These are phyloP conservation scores for Conopomorpha cramerella DNA, from an alignment of 1,140 invertebrate species.

Conservation along the genomic window DNA sequence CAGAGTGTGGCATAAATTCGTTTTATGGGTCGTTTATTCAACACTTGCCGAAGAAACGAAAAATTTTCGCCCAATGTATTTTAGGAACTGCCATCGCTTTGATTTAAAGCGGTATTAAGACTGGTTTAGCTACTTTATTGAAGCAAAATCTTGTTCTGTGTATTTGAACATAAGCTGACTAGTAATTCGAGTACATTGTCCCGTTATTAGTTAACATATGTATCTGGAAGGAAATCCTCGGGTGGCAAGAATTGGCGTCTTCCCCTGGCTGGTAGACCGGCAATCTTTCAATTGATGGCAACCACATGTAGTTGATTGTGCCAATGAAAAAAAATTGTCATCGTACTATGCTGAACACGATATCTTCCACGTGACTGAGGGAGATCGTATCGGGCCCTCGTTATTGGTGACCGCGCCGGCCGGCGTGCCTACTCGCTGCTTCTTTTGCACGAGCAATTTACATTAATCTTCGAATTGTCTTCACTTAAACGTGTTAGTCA, in stretches of 20 bases:
- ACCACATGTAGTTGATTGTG: conserved; percentile 40
- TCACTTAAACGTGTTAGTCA: too few species aligned
- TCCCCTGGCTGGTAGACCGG: conserved; percentile 34
- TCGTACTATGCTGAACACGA: conserved; percentile 10
- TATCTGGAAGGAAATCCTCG: conserved; percentile 55
- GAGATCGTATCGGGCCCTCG: too few species aligned
- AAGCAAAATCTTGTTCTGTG: background rate
- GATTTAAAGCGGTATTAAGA: background rate
- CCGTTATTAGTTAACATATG: conserved; percentile 1
- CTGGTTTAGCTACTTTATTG: background rate
- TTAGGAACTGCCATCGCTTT: too few species aligned
- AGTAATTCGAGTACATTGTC: background rate
- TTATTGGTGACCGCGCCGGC: too few species aligned
- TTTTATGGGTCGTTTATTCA: background rate
- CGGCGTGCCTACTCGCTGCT: too few species aligned
- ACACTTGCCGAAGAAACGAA: background rate
- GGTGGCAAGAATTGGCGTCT: conserved; percentile 43
- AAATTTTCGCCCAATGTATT: background rate
- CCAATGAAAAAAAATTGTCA: conserved; percentile 54
- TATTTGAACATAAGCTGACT: background rate
- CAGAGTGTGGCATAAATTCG: too few species aligned
- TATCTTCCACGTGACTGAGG: conserved; percentile 7
- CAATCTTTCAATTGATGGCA: conserved; percentile 52
- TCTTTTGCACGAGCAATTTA: too few species aligned
- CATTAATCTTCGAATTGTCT: too few species aligned